Evolutionary conservation across 2,113 vertebrate genomes (phyloP).

Genomic region (Microtus montanus): DNA sequence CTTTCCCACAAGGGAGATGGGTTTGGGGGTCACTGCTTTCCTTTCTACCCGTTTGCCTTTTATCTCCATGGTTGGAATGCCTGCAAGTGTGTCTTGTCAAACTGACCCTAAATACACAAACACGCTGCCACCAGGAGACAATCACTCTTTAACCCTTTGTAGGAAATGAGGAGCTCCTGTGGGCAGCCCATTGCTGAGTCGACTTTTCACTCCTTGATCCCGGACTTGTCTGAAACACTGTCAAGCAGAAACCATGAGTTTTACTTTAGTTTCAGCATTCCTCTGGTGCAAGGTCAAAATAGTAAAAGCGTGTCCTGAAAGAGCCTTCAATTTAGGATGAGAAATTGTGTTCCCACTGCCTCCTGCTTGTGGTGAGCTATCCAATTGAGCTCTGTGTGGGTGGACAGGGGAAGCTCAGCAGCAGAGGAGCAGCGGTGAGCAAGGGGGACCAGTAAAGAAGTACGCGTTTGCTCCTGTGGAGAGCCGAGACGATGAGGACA

Average conservation of each 20-base stretch:
- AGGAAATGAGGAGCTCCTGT: slow-evolving; percentile 14
- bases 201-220: background rate
- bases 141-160: slow-evolving; percentile 8
- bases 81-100: background rate
- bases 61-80: background rate
- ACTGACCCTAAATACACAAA: background rate
- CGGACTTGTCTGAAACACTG: slow-evolving; percentile 31
- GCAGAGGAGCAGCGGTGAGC: background rate
- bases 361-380: slow-evolving; percentile 28
- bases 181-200: background rate
- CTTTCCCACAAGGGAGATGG: background rate
- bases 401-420: background rate
- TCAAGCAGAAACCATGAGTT: slow-evolving; percentile 39
- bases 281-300: slow-evolving; percentile 14
- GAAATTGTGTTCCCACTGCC: background rate
- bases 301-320: slow-evolving; percentile 27
- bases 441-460: background rate
- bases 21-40: slow-evolving; percentile 25
- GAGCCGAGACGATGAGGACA: slow-evolving; percentile 20
- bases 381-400: background rate
- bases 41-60: background rate
- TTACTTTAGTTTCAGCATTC: slow-evolving; percentile 50
- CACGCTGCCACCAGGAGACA: background rate
- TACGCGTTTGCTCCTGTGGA: slow-evolving; percentile 1
- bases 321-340: background rate